These are phyloP conservation scores for Siniperca obscura DNA, from an alignment of 2,797 vertebrate genomes.

Conservation along the genomic window DNA sequence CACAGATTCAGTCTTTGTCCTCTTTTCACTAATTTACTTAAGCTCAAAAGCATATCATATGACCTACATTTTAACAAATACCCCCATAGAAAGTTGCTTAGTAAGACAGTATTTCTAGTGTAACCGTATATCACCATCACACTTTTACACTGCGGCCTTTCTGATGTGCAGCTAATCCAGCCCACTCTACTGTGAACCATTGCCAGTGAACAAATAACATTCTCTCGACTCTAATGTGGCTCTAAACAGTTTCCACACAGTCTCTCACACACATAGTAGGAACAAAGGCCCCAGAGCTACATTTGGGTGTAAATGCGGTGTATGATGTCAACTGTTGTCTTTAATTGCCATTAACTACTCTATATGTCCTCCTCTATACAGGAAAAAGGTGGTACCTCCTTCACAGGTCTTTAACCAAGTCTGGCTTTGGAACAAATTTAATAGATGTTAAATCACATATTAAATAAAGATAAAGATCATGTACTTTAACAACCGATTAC, in stretches of 20 bases:
- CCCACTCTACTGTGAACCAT: constrained; percentile 72
- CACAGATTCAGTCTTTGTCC: neutral
- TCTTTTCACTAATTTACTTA: neutral
- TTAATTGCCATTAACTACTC: constrained; percentile 73
- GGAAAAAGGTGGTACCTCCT: constrained; percentile 84
- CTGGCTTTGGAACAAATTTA: constrained; percentile 72
- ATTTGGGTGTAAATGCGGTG: constrained; percentile 71
- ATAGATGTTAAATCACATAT: neutral
- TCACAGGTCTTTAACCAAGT: constrained; percentile 85
- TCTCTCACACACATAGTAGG: constrained; percentile 9
- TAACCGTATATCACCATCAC: neutral
- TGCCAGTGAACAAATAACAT: constrained; percentile 60
- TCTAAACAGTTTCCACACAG: constrained; percentile 29
- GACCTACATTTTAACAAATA: constrained; percentile 14
- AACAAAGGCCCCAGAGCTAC: constrained; percentile 56
- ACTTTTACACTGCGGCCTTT: neutral
- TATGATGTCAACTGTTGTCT: constrained; percentile 64
- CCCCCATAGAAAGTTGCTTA: neutral
- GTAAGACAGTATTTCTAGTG: neutral
- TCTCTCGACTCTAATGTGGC: constrained; percentile 63
- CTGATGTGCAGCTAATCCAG: neutral
- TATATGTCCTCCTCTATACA: constrained; percentile 71
- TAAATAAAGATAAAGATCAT: neutral
- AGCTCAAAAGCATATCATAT: neutral
- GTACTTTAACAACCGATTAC: neutral